Percentiles rank a stretch among this genome's conserved stretches.
These are phyloP conservation scores for Papilio xuthus DNA, from an alignment of 1,140 invertebrate genomes.

Conservation along the genomic window DNA sequence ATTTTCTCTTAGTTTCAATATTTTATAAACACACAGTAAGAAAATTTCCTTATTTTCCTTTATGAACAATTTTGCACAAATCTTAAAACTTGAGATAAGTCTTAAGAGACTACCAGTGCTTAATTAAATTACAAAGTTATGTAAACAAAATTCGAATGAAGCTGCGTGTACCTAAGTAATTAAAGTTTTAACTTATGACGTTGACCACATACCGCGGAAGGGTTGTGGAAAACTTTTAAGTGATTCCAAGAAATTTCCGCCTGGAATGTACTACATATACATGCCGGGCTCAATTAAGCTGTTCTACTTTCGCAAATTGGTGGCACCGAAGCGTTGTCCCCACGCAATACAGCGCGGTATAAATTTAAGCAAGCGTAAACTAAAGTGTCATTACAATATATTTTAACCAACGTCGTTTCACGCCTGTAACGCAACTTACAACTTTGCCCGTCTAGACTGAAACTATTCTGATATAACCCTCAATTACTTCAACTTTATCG, in stretches of 20 bases:
- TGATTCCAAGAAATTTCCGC: slow-evolving; percentile 30
- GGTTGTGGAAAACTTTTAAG: slow-evolving; percentile 34
- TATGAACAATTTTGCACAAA: not conserved
- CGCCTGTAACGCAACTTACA: slow-evolving; percentile 73
- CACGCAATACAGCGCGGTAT: slow-evolving; percentile 54
- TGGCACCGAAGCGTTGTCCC: slow-evolving; percentile 51
- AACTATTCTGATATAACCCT: slow-evolving; percentile 78
- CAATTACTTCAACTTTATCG: slow-evolving; percentile 71
- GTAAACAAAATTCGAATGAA: not conserved
- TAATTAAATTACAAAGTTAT: not conserved
- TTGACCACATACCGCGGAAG: slow-evolving; percentile 32
- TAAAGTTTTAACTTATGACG: slow-evolving; percentile 27
- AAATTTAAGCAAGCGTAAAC: slow-evolving; percentile 73
- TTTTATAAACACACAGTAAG: no score
- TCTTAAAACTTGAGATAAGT: not conserved
- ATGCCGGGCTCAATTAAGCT: slow-evolving; percentile 29
- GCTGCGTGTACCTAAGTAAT: slow-evolving; percentile 21
- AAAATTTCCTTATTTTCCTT: not conserved
- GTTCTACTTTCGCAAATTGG: slow-evolving; percentile 52
- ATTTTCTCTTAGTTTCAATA: not conserved
- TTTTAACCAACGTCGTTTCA: slow-evolving; percentile 68
- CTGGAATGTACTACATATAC: slow-evolving; percentile 10
- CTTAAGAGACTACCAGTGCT: not conserved
- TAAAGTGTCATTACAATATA: slow-evolving; percentile 71
- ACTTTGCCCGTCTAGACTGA: slow-evolving; percentile 78